Conservation (phyloP, 2,888 invertebrate species). For the Drosophila affinis region DNA sequence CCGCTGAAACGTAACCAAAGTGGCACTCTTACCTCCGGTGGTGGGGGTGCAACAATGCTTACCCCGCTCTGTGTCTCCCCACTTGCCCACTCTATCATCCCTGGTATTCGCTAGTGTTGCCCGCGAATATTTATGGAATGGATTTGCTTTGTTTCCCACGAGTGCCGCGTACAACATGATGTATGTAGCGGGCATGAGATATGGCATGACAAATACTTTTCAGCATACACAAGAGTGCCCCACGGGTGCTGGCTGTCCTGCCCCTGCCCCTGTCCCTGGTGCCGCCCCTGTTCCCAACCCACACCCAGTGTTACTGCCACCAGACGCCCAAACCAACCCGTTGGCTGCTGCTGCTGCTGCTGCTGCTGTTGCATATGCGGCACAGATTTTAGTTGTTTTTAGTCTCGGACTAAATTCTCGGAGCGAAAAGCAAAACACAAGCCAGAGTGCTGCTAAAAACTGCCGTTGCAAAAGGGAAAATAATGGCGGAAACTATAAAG, state of each 20-base stretch:
- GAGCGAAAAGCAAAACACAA: slow-evolving; percentile 35
- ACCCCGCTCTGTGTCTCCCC: not conserved
- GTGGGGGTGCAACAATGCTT: not conserved
- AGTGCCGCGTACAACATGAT: slow-evolving; percentile 39
- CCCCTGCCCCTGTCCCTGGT: not conserved
- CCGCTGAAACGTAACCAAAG: not conserved
- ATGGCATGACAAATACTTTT: slow-evolving; percentile 46
- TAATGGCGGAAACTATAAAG: slow-evolving; percentile 69
- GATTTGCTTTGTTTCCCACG: slow-evolving; percentile 41
- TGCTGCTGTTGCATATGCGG: slow-evolving; percentile 51
- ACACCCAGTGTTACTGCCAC: slow-evolving; percentile 1
- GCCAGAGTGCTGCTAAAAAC: slow-evolving; percentile 51
- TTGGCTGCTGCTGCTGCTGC: slow-evolving; percentile 48
- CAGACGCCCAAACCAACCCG: not conserved
- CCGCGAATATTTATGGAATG: slow-evolving; percentile 44
- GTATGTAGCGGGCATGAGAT: slow-evolving; percentile 41
- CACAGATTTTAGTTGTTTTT: slow-evolving; percentile 48
- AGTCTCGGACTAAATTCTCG: slow-evolving; percentile 38
- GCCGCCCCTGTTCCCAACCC: slow-evolving; percentile 1
- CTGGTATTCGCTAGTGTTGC: slow-evolving; percentile 5
- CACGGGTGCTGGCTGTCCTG: slow-evolving; percentile 16
- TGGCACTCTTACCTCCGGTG: slow-evolving; percentile 22
- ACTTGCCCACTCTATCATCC: not conserved
- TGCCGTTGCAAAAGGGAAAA: slow-evolving; percentile 47
- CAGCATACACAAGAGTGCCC: slow-evolving; percentile 37